phyloP scores from a whole-genome alignment of 2,888 invertebrate species.

The Clitarchus hookeri region DNA sequence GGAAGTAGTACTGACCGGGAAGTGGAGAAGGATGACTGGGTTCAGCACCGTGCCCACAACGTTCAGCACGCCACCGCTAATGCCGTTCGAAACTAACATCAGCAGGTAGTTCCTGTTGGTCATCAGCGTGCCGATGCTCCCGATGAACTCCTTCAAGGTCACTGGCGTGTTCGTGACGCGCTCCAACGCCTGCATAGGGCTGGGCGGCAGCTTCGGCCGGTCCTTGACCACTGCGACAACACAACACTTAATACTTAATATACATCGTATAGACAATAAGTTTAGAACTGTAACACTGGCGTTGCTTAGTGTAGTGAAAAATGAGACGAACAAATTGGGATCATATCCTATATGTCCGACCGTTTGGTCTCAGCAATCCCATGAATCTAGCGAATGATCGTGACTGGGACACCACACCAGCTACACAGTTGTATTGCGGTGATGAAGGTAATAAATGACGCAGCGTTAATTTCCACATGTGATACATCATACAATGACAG shows the following conservation, averaged over 20 bases:
- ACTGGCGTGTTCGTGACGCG: not conserved
- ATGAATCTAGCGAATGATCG: no score
- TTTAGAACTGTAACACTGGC: no score
- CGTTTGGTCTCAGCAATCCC: no score
- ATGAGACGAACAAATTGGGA: no score
- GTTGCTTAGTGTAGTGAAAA: no score
- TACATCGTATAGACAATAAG: no score
- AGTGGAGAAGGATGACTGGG: conserved; percentile 51
- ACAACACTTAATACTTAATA: not conserved
- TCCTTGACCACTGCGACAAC: conserved; percentile 57
- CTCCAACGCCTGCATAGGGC: conserved; percentile 56
- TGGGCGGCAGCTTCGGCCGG: conserved; percentile 60
- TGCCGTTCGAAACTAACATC: conserved; percentile 58
- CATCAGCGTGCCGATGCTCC: conserved; percentile 56
- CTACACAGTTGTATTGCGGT: no score
- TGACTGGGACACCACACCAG: no score
- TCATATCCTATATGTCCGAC: no score
- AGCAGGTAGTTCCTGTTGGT: conserved; percentile 55
- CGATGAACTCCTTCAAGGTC: conserved; percentile 49
- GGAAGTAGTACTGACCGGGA: conserved; percentile 46
- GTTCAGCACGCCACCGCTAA: conserved; percentile 45
- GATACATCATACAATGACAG: no score
- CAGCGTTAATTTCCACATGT: no score
- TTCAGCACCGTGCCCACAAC: conserved; percentile 49
- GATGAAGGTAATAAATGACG: no score